A percentile compares a stretch with the other conserved stretches of the same genome.
These are phyloP conservation scores for Paracyprichromis sp. DNA, from an alignment of 2,113 vertebrate genomes.

Conservation along the genomic window DNA sequence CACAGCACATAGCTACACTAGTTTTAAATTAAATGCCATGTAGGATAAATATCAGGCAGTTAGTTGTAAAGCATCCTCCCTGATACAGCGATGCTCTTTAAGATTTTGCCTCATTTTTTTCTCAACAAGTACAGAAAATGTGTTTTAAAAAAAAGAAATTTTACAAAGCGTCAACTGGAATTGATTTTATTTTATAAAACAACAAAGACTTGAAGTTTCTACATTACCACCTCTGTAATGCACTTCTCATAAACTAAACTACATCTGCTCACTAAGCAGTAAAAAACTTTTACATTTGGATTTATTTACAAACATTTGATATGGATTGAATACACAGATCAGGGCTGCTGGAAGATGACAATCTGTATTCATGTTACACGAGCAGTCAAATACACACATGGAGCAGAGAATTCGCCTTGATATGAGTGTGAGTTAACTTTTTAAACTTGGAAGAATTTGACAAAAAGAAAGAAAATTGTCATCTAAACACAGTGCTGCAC, in stretches of 20 bases:
- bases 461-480: background rate
- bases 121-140: background rate
- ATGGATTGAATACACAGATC: background rate
- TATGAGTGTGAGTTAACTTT: background rate
- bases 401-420: background rate
- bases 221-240: background rate
- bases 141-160: background rate
- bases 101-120: background rate
- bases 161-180: conserved; percentile 14
- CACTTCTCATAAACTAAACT: conserved; percentile 13
- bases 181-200: conserved; percentile 27
- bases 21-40: conserved; percentile 3
- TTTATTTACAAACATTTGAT: conserved; percentile 38
- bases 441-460: background rate
- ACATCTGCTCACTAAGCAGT: background rate
- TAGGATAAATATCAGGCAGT: background rate
- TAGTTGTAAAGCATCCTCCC: background rate
- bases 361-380: conserved; percentile 45
- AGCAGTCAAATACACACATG: background rate
- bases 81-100: background rate
- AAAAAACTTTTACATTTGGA: conserved; percentile 23
- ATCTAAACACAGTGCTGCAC: background rate
- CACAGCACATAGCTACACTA: background rate
- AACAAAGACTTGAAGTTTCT: conserved; percentile 39
- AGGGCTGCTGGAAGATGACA: conserved; percentile 42